Conservation (phyloP, 2,888 invertebrate genomes). For the Elgonia sp. region DNA sequence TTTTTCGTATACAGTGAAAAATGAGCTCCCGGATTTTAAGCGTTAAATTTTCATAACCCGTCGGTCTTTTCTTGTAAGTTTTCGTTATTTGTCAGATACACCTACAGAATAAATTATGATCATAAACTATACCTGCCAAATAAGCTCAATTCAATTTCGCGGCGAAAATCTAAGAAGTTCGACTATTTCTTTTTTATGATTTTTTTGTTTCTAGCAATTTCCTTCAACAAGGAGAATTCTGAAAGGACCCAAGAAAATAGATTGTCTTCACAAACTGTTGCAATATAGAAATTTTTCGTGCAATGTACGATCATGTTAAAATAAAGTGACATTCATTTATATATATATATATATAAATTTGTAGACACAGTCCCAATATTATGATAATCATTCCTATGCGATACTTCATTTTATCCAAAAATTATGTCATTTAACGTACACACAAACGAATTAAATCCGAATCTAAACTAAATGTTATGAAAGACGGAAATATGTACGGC, state of each 20-base stretch:
- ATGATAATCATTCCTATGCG: too few relatives aligned
- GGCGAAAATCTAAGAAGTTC: neutral
- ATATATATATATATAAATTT: too few relatives aligned
- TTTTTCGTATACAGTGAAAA: constrained; percentile 60
- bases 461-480: too few relatives aligned
- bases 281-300: constrained; percentile 36
- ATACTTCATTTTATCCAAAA: too few relatives aligned
- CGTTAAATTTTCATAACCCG: constrained; percentile 57
- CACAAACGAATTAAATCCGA: too few relatives aligned
- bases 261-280: constrained; percentile 15
- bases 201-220: constrained; percentile 21
- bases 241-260: too few relatives aligned
- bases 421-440: too few relatives aligned
- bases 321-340: too few relatives aligned
- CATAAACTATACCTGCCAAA: constrained; percentile 57
- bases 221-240: constrained; percentile 1
- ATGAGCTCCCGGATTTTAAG: constrained; percentile 32
- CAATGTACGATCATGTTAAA: constrained; percentile 23
- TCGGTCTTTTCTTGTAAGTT: constrained; percentile 43
- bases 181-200: neutral
- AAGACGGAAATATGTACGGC: too few relatives aligned
- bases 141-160: constrained; percentile 60
- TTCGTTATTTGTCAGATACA: constrained; percentile 69
- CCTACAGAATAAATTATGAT: constrained; percentile 66
- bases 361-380: too few relatives aligned